phyloP scores from a whole-genome alignment of 2,888 invertebrate species.

The Catocala sponsa region DNA sequence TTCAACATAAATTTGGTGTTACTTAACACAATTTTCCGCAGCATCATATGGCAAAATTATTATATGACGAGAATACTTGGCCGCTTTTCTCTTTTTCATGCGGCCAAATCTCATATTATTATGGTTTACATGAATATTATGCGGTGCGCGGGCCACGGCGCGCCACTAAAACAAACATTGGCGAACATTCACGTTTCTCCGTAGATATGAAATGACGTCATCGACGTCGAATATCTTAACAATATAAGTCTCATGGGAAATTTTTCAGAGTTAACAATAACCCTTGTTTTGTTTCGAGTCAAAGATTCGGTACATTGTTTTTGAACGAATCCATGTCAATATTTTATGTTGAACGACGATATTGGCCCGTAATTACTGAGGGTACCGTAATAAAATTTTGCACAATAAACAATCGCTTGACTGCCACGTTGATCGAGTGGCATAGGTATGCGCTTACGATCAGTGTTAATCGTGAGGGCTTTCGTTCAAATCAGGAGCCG shows the following conservation, averaged over 20 bases:
- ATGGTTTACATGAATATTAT: conserved; percentile 43
- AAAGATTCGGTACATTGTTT: conserved; percentile 53
- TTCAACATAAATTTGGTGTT: conserved; percentile 13
- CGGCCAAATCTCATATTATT: conserved; percentile 31
- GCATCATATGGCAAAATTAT: conserved; percentile 17
- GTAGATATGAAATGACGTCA: conserved; percentile 50
- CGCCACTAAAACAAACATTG: conserved; percentile 33
- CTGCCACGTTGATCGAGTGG: too few relatives aligned
- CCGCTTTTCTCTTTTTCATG: conserved; percentile 21
- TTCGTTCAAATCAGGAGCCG: too few relatives aligned
- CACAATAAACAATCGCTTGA: too few relatives aligned
- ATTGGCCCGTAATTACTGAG: conserved; percentile 8
- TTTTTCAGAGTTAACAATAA: conserved; percentile 65
- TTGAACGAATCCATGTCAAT: conserved; percentile 47
- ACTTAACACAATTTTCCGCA: conserved; percentile 4
- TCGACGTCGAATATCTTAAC: conserved; percentile 58
- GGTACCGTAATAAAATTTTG: background rate
- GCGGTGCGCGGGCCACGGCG: conserved; percentile 15
- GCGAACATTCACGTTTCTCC: conserved; percentile 28
- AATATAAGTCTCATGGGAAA: conserved; percentile 61
- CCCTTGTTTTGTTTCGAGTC: conserved; percentile 59
- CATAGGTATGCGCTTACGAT: too few relatives aligned
- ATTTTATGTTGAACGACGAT: conserved; percentile 13
- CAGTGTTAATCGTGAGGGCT: too few relatives aligned
- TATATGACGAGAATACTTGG: conserved; percentile 18